Evolutionary conservation across 2,797 vertebrate species (phyloP).

Genomic region (Acridotheres tristis): DNA sequence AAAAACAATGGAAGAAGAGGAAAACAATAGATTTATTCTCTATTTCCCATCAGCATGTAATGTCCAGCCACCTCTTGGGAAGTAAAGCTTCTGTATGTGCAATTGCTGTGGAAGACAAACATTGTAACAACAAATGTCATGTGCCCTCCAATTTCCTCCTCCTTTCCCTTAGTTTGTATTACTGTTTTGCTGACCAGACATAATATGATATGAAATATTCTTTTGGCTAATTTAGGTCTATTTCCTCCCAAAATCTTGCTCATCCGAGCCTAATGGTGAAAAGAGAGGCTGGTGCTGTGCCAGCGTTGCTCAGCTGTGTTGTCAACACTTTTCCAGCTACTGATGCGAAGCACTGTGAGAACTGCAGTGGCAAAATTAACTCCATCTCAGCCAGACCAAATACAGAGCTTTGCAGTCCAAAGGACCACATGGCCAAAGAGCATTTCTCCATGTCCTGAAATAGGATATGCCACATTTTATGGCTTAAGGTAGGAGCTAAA

Average conservation of each 20-base stretch:
- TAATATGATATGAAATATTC: background rate
- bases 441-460: slow-evolving; percentile 1
- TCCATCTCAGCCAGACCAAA: background rate
- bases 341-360: background rate
- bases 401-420: background rate
- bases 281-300: background rate
- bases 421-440: background rate
- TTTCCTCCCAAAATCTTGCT: background rate
- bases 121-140: accelerated
- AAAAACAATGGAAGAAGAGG: background rate
- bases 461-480: background rate
- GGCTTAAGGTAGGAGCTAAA: background rate
- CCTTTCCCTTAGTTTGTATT: background rate
- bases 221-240: background rate
- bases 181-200: background rate
- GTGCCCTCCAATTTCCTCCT: accelerated
- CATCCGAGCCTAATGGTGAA: background rate
- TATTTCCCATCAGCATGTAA: background rate
- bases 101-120: background rate
- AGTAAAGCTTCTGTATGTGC: background rate
- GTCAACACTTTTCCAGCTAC: background rate
- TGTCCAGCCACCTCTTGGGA: background rate
- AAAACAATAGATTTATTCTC: background rate
- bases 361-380: background rate
- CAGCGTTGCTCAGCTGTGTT: background rate